Base-by-base conservation (phyloP, 2,797 vertebrate genomes). In the Poecilia gillii region DNA sequence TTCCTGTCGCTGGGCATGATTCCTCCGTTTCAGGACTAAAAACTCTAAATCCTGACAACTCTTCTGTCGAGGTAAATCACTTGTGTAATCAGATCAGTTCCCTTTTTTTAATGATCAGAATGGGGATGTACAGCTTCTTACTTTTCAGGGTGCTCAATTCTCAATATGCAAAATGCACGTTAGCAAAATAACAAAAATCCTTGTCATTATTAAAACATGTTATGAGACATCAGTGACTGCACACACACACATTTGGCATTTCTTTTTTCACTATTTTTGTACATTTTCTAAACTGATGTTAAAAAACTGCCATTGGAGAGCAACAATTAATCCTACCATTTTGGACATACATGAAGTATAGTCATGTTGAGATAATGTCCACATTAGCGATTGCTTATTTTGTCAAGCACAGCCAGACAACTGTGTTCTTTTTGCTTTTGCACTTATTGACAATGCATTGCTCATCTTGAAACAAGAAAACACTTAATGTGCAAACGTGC, bases 381-480 rank as follows among this genome's bases (percentile, higher is more conserved):
- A 33, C 13, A 62, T 33, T 45, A 43, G 41, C 7, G 14, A 33
- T 64, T 64, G 5, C 7, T 25, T 25, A 25, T 53, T 25, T 53
- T 53, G 51, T 53, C 20, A 33, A 64, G 31, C 74, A 64, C 7
- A 62, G 53, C 11, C n/a, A n/a, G 9, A 28, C 18, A 16, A 12
- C 55, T 64, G 18, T 33, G 39, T 20, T 46, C n/a, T 9, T 45
- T 46, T 46, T 46, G 14, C 25, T 7, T 28, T 72, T 14, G 3
- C 41, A 70, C 47, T 85, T 78, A 3, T 64, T 51, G 31, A 78
- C 20, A 53, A 77, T 75, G 66, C 74, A 80, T 53, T 31, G 76
- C 20, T 66, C 71, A 55, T 25, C 77, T 33, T 76, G 47, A 53
- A 25, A 23, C 51, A 53, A 53, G 51, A 53, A 45, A 53, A 53